Percentiles rank a stretch among this genome's conserved stretches.
These are phyloP conservation scores for Oncorhynchus keta DNA, from an alignment of 2,113 vertebrate species.

Conservation along the genomic window DNA sequence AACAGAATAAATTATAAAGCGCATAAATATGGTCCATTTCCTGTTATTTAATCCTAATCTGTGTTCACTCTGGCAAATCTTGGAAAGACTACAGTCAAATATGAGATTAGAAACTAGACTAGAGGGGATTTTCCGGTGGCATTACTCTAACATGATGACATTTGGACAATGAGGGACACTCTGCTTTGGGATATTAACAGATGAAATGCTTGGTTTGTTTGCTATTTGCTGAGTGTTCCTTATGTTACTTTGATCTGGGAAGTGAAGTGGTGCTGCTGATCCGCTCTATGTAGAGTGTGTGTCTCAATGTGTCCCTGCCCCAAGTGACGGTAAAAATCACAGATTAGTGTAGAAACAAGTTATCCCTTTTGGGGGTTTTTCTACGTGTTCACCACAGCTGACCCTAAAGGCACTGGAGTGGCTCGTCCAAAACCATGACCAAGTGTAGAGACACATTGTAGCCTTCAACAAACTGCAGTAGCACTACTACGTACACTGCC, in stretches of 20 bases:
- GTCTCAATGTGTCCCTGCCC: conserved; percentile 37
- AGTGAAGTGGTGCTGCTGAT: conserved; percentile 15
- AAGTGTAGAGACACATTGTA: too few species aligned
- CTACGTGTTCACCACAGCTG: too few species aligned
- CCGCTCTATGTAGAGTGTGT: conserved; percentile 22
- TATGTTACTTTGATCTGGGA: conserved; percentile 14
- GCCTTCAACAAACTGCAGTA: too few species aligned
- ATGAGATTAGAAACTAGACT: conserved; percentile 33
- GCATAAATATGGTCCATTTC: conserved; percentile 15
- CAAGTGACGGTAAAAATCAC: neutral
- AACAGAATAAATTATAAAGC: neutral
- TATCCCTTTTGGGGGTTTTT: too few species aligned
- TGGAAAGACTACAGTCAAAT: conserved; percentile 20
- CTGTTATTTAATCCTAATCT: conserved; percentile 23
- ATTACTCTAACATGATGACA: conserved; percentile 18
- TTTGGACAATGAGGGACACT: conserved; percentile 22
- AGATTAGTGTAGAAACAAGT: too few species aligned
- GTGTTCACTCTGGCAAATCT: conserved; percentile 20
- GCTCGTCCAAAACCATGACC: too few species aligned
- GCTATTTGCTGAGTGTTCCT: conserved; percentile 10
- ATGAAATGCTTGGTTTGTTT: conserved; percentile 19
- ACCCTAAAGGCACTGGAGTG: too few species aligned
- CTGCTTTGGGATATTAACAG: conserved; percentile 15
- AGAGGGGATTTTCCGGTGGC: conserved; percentile 19
- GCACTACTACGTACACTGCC: too few species aligned